A percentile compares a stretch with the other conserved stretches of the same genome.
Conservation (phyloP, 2,113 vertebrate species). For the Salvator merianae region DNA sequence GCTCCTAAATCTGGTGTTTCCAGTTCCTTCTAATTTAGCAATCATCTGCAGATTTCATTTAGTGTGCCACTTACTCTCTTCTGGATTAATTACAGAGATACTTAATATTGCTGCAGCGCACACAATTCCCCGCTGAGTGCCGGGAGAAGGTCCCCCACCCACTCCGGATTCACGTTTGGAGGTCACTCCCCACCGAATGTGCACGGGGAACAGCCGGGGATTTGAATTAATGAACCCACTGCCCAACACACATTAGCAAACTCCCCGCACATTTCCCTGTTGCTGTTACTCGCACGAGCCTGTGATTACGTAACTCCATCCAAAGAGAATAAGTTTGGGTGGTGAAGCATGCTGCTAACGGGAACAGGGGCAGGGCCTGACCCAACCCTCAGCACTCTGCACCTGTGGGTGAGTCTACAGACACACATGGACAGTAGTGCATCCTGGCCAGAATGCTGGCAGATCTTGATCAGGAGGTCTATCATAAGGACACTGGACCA, state of each 20-base stretch:
- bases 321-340: neutral
- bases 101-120: slow-evolving; percentile 22
- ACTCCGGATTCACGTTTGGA: neutral
- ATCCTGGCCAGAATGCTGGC: no score
- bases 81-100: slow-evolving; percentile 40
- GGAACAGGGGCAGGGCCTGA: neutral
- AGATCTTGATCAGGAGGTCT: no score
- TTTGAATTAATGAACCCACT: neutral
- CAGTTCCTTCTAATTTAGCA: slow-evolving; percentile 6
- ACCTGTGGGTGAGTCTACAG: no score
- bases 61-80: neutral
- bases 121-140: neutral
- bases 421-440: no score
- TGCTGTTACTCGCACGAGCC: neutral
- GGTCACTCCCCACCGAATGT: neutral
- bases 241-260: slow-evolving; percentile 16
- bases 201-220: no score
- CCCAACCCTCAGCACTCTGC: no score
- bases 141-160: neutral
- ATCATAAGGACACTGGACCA: no score
- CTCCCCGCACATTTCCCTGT: neutral
- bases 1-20: slow-evolving; percentile 7
- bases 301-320: neutral
- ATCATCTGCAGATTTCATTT: slow-evolving; percentile 39
- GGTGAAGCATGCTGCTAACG: no score